Evolutionary conservation across 1,140 invertebrate species (phyloP).

Genomic region (Ephestia elutella): DNA sequence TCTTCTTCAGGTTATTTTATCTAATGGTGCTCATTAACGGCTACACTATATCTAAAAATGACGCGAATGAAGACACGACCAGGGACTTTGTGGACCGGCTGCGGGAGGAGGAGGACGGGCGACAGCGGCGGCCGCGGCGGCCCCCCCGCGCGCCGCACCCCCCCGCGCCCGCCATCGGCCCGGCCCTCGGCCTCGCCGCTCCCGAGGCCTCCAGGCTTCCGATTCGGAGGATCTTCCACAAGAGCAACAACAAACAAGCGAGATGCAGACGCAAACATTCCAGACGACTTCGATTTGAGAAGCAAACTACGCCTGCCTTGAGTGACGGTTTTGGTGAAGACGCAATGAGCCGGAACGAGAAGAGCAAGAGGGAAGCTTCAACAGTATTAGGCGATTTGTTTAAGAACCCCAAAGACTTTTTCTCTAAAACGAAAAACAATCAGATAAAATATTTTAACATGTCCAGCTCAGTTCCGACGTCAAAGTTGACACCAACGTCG

Average conservation of each 20-base stretch:
- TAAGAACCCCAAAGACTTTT: neutral
- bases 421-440: neutral
- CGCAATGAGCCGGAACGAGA: neutral
- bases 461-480: neutral
- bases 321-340: neutral
- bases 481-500: neutral
- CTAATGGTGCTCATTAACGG: constrained; percentile 50
- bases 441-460: neutral
- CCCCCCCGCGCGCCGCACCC: no score
- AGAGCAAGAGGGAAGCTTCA: neutral
- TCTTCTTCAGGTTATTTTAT: constrained; percentile 55
- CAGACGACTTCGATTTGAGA: neutral
- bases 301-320: constrained; percentile 2
- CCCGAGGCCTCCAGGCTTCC: no score
- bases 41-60: constrained; percentile 60
- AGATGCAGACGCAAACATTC: neutral
- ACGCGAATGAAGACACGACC: constrained; percentile 25
- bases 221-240: neutral
- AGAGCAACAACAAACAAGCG: neutral
- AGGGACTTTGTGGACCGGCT: constrained; percentile 29
- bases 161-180: neutral
- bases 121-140: neutral
- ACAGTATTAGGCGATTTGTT: neutral
- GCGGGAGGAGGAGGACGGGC: constrained; percentile 2
- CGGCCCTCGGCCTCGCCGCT: neutral